phyloP scores from a whole-genome alignment of 1,140 invertebrate species.

The Akabosia matsudoensis region DNA sequence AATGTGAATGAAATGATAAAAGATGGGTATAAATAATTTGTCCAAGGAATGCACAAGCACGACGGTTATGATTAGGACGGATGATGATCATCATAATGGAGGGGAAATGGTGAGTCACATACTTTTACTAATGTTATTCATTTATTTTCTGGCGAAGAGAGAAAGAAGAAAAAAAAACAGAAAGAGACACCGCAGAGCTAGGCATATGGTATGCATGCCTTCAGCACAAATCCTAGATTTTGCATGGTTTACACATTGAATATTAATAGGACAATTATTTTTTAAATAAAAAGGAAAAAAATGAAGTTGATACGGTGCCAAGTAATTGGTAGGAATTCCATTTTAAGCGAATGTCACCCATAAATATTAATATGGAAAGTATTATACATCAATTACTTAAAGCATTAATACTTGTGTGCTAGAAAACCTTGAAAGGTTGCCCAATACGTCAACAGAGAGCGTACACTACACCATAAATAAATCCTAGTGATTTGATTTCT shows the following conservation, averaged over 20 bases:
- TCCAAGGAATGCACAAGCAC: constrained; percentile 9
- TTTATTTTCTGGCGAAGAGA: background rate
- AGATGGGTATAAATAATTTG: constrained; percentile 19
- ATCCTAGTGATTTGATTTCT: no score
- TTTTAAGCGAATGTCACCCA: background rate
- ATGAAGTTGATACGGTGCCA: background rate
- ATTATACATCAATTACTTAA: no score
- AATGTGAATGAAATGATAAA: background rate
- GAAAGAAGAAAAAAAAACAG: background rate
- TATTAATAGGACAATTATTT: background rate
- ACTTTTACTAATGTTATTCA: background rate
- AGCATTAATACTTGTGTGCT: no score
- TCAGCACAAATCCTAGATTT: background rate
- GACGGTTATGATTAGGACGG: background rate
- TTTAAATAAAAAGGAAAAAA: background rate
- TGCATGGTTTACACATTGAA: constrained; percentile 16
- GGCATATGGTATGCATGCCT: background rate
- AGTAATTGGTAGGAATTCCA: background rate
- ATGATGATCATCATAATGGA: background rate
- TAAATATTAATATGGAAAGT: no score
- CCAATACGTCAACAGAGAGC: background rate
- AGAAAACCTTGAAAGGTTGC: background rate
- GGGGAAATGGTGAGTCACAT: background rate
- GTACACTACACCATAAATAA: background rate
- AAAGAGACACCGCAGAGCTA: background rate